Percentiles rank a stretch among this genome's conserved stretches.
Conservation (phyloP, 2,797 vertebrate genomes). For the Pygocentrus nattereri region DNA sequence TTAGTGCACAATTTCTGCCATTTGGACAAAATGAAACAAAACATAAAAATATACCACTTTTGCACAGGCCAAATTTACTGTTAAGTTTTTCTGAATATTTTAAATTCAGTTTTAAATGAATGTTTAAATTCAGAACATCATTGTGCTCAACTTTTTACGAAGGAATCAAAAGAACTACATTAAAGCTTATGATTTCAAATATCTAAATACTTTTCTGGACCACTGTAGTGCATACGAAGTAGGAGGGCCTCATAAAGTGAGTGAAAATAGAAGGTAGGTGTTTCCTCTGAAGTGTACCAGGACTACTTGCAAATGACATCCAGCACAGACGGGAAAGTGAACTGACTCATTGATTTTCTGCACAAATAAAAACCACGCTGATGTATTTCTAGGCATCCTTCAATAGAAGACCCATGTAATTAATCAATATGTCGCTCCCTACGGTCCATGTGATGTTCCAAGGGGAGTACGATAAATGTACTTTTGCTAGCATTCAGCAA, state of each 20-base stretch:
- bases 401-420: background rate
- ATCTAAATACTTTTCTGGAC: too few relatives aligned
- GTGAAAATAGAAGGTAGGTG: background rate
- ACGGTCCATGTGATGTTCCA: background rate
- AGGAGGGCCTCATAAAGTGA: background rate
- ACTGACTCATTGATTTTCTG: slow-evolving; percentile 1
- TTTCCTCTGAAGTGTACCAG: background rate
- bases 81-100: too few relatives aligned
- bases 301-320: background rate
- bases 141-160: too few relatives aligned
- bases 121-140: too few relatives aligned
- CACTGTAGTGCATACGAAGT: background rate
- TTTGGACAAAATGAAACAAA: too few relatives aligned
- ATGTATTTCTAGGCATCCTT: background rate
- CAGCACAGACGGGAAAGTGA: background rate
- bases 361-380: background rate
- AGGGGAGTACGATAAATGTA: background rate
- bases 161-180: too few relatives aligned
- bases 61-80: too few relatives aligned
- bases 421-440: background rate
- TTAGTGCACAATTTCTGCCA: too few relatives aligned
- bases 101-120: too few relatives aligned
- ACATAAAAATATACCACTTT: too few relatives aligned
- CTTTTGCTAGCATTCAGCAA: background rate
- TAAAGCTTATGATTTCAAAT: too few relatives aligned